A percentile compares a stretch with the other conserved stretches of the same genome.
These are phyloP conservation scores for Enteromius fasciolatus DNA, from an alignment of 2,797 vertebrate species.

Conservation along the genomic window DNA sequence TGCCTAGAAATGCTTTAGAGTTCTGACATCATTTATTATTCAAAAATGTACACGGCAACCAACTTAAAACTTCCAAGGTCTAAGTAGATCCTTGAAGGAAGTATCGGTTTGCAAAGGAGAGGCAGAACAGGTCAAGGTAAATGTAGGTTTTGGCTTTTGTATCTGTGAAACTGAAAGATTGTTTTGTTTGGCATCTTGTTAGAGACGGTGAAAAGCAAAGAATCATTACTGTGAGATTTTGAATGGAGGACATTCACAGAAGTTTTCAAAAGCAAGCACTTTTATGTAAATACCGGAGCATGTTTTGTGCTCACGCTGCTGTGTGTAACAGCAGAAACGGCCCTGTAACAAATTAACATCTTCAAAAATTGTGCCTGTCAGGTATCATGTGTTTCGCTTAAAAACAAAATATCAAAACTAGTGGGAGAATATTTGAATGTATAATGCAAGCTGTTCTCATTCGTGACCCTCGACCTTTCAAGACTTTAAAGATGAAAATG, in stretches of 20 bases:
- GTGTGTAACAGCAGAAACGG: neutral
- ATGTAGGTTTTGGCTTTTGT: neutral
- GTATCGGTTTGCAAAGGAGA: neutral
- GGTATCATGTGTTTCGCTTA: neutral
- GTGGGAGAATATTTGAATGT: neutral
- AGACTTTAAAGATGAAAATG: neutral
- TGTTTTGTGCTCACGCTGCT: neutral
- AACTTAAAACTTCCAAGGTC: constrained; percentile 13
- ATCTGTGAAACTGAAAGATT: neutral
- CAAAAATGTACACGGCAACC: neutral
- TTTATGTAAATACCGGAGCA: neutral
- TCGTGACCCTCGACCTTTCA: constrained; percentile 1
- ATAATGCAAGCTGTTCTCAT: neutral
- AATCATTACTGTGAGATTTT: neutral
- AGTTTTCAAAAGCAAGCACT: too few species aligned
- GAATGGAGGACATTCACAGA: neutral
- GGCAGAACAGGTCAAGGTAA: neutral
- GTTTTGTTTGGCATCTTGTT: neutral
- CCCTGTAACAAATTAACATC: neutral
- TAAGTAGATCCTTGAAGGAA: constrained; percentile 8
- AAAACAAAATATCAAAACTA: neutral
- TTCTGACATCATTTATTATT: neutral
- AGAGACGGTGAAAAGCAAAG: neutral
- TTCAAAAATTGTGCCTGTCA: too few species aligned
- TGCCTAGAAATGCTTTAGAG: neutral